These are phyloP conservation scores for Arenaria interpres DNA, from an alignment of 2,113 vertebrate genomes.

Conservation along the genomic window DNA sequence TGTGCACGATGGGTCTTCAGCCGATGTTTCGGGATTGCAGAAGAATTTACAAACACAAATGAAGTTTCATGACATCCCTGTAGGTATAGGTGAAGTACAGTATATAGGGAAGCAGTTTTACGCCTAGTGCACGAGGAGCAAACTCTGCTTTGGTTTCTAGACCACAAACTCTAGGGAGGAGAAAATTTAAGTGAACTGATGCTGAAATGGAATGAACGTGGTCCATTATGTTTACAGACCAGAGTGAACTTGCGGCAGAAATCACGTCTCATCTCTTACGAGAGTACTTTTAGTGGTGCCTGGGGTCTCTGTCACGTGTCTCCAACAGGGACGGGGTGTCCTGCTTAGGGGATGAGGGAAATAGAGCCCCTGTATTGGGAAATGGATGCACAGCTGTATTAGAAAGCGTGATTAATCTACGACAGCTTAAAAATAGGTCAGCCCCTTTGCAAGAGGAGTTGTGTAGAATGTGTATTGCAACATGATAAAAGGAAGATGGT, in stretches of 20 bases:
- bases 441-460: neutral
- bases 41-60: neutral
- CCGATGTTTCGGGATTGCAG: neutral
- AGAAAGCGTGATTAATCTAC: neutral
- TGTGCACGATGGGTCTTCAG: neutral
- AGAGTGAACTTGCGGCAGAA: neutral
- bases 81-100: neutral
- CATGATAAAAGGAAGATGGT: neutral
- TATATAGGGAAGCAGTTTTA: neutral
- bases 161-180: too few species aligned
- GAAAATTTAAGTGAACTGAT: neutral
- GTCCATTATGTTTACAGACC: neutral
- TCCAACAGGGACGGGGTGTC: neutral
- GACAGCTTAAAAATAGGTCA: neutral
- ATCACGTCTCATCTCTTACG: neutral
- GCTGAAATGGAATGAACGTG: neutral
- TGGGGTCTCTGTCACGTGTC: neutral
- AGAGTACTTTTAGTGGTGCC: neutral
- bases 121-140: fast-evolving
- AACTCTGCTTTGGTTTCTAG: neutral
- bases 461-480: neutral
- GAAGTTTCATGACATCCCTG: neutral
- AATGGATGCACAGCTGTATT: neutral
- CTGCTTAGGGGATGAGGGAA: neutral
- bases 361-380: neutral